Conservation (phyloP, 2,888 invertebrate species). For the Digitonthophagus gazella region DNA sequence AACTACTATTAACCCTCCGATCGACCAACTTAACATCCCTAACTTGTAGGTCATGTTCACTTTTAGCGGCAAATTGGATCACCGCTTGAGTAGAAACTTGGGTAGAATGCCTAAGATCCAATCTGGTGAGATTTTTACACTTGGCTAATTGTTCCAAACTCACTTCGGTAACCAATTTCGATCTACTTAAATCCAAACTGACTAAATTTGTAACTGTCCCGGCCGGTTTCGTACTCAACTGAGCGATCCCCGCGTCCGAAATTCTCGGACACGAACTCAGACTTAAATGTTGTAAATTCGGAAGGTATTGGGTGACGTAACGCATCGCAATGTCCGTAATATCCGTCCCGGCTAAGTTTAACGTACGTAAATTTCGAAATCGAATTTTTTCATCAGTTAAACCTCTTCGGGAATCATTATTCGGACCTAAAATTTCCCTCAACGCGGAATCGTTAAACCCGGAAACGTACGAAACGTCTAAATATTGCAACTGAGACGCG, state of each 20-base stretch:
- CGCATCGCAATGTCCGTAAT: constrained; percentile 85
- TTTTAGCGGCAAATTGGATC: constrained; percentile 79
- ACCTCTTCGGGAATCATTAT: constrained; percentile 79
- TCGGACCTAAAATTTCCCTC: constrained; percentile 81
- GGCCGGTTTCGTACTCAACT: constrained; percentile 75
- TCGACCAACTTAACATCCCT: constrained; percentile 77
- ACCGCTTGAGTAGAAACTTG: constrained; percentile 79
- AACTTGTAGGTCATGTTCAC: constrained; percentile 75
- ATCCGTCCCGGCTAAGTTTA: constrained; percentile 83
- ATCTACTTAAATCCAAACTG: constrained; percentile 77
- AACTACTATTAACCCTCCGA: constrained; percentile 43
- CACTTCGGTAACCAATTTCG: constrained; percentile 77
- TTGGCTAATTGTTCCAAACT: constrained; percentile 78
- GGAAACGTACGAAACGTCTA: constrained; percentile 85
- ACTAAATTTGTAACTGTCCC: constrained; percentile 65
- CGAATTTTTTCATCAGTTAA: constrained; percentile 72
- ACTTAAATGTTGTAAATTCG: constrained; percentile 72
- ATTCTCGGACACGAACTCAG: constrained; percentile 83
- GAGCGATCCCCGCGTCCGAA: constrained; percentile 88
- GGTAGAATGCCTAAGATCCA: constrained; percentile 78
- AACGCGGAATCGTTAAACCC: constrained; percentile 82
- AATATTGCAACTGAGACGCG: constrained; percentile 66
- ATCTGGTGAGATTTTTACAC: constrained; percentile 68
- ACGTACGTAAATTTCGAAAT: constrained; percentile 70
- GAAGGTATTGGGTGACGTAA: constrained; percentile 73